Base-by-base conservation (phyloP, 2,797 vertebrate species). In the Bradypodion pumilum region DNA sequence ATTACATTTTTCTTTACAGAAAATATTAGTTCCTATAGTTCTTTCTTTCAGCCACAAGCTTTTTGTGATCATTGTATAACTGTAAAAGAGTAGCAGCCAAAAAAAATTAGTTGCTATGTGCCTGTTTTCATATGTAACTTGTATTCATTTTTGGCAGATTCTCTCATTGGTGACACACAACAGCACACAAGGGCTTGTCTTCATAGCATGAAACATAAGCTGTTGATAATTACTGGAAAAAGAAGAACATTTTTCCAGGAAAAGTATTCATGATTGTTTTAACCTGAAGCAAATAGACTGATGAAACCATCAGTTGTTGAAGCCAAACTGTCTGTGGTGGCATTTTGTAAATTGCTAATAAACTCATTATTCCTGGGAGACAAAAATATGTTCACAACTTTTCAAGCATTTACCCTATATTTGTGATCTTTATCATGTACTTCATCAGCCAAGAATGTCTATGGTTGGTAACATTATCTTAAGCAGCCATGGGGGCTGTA, bases 211-310 rank as follows among this genome's bases (percentile, higher is more conserved):
- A 42, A 69, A 73, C 80, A 81, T 46, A 73, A 35, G n/a, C 52
- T 68, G 68, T 66, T 80, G n/a, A 68, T 68, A 79, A 79, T 37
- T 79, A 56, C 63, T 2, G 32, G 52, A 37, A 63, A 15, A 78
- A 78, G 44, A 37, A n/a, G 21, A 10, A 44, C 37, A 44, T 78
- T 44, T 77, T 78, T 78, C 59, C 75, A 29, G 13, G 23, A 42
- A 80, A 68, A 69, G 35, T 52, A 68, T 42, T 78, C 75, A 44
- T 78, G 27, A 68, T 32, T 52, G 15, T 69, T 80, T 56, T 80
- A 37, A 56, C 63, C 63, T 80, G 44, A 32, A 81, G 29, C 56
- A 72, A 44, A 29, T 46, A 73, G 21, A 81, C 15, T 44, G 19
- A 81, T 62, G 40, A 62, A 81, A 73, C 16, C 37, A 29, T 60